phyloP scores from a whole-genome alignment of 2,113 vertebrate species.

The Rhegmatorhina hoffmannsi region DNA sequence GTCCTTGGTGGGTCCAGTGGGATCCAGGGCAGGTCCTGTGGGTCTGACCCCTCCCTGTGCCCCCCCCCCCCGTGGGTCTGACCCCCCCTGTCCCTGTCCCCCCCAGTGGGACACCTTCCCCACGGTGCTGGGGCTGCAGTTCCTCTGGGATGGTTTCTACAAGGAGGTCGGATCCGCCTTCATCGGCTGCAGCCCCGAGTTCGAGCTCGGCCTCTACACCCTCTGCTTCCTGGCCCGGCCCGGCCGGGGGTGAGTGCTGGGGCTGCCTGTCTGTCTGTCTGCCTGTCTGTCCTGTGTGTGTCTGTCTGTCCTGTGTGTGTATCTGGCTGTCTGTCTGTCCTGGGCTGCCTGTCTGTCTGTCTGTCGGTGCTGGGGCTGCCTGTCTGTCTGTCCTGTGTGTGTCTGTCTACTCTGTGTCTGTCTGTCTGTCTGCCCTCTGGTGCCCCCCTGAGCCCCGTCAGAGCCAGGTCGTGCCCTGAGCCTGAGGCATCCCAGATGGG shows the following conservation, averaged over 20 bases:
- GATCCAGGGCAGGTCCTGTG: too few species aligned
- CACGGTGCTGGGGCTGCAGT: conserved; percentile 90
- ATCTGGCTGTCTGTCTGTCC: too few species aligned
- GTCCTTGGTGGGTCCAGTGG: too few species aligned
- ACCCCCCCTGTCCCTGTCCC: too few species aligned
- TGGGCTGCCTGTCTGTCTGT: too few species aligned
- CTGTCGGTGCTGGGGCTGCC: too few species aligned
- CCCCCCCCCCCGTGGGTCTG: too few species aligned
- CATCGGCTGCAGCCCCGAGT: conserved; percentile 93
- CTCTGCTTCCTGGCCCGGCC: conserved; percentile 91
- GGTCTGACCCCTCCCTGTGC: too few species aligned
- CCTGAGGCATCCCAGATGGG: neutral
- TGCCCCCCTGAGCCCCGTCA: neutral
- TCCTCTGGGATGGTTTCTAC: conserved; percentile 89
- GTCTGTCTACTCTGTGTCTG: too few species aligned
- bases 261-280: neutral
- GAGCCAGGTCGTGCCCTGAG: neutral
- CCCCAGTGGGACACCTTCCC: conserved; percentile 86
- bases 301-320: neutral
- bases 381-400: too few species aligned
- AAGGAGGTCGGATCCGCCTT: conserved; percentile 90
- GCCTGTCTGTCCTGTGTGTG: too few species aligned
- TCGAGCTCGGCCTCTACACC: conserved; percentile 89
- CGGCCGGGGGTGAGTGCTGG: conserved; percentile 81
- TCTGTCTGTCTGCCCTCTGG: too few species aligned